Conservation (phyloP, 2,113 vertebrate genomes). For the Lathamus discolor region DNA sequence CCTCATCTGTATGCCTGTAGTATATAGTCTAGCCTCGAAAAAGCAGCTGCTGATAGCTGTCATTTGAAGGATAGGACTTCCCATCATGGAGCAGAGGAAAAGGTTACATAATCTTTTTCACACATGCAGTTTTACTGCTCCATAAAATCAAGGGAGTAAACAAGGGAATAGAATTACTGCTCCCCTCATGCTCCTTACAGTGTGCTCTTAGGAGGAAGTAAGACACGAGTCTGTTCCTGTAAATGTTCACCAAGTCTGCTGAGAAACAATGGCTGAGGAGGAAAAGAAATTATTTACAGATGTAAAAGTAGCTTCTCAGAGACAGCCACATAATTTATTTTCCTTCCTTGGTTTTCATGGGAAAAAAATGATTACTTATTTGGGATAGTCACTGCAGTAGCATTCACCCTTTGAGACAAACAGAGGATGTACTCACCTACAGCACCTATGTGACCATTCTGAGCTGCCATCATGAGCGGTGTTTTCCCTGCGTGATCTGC, state of each 20-base stretch:
- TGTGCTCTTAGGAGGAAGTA: neutral
- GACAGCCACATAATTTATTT: neutral
- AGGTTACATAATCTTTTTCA: neutral
- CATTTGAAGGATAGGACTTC: neutral
- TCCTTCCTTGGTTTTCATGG: neutral
- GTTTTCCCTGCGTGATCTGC: slow-evolving; percentile 83
- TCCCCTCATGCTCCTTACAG: neutral
- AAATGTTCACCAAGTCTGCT: neutral
- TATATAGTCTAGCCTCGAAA: neutral
- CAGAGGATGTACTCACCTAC: slow-evolving; percentile 77
- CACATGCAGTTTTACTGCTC: neutral
- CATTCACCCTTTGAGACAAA: neutral
- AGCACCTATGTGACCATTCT: slow-evolving; percentile 78
- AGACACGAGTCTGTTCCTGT: neutral
- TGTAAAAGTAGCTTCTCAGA: neutral
- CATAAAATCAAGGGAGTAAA: neutral
- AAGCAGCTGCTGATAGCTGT: neutral
- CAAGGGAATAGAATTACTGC: neutral
- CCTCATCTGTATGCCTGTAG: neutral
- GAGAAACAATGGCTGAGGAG: neutral
- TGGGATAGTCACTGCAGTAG: neutral
- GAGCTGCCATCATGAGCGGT: slow-evolving; percentile 90
- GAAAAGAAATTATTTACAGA: neutral
- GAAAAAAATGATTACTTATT: rapidly evolving
- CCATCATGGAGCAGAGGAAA: neutral